Conservation (phyloP, 2,113 vertebrate species). For the Pedionomus torquatus region DNA sequence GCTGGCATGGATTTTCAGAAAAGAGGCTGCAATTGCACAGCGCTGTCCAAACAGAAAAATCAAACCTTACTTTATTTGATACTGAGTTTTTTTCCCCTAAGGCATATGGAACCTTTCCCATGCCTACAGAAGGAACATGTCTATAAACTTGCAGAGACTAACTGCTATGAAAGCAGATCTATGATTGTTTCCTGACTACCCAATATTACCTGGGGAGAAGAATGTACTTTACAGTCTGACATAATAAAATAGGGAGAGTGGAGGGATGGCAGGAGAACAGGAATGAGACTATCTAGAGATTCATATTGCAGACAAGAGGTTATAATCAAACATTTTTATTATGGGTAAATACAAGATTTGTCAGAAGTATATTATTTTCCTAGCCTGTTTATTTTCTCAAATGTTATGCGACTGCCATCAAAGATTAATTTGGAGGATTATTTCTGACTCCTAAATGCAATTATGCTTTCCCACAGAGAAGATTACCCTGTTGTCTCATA, state of each 20-base stretch:
- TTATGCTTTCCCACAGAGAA: background rate
- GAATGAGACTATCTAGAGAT: slow-evolving; percentile 42
- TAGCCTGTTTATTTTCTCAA: slow-evolving; percentile 34
- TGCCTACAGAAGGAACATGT: background rate
- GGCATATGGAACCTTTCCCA: background rate
- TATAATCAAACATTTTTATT: slow-evolving; percentile 49
- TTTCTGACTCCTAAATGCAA: background rate
- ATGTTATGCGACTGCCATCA: background rate
- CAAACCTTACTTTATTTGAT: background rate
- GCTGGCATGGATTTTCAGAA: background rate
- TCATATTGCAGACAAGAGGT: background rate
- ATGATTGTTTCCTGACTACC: background rate
- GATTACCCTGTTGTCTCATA: background rate
- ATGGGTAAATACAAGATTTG: background rate
- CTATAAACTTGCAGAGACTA: background rate
- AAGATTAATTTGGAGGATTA: slow-evolving; percentile 8
- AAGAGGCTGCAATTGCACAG: background rate
- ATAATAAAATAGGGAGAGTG: background rate
- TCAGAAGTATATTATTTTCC: background rate
- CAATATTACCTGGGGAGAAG: slow-evolving; percentile 39
- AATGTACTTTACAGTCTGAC: slow-evolving; percentile 40
- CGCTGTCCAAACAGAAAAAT: background rate
- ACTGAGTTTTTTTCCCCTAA: background rate
- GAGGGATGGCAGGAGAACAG: background rate
- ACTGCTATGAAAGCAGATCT: background rate